These are phyloP conservation scores for Ancistrus triradiatus DNA, from an alignment of 2,113 vertebrate species.

Conservation along the genomic window DNA sequence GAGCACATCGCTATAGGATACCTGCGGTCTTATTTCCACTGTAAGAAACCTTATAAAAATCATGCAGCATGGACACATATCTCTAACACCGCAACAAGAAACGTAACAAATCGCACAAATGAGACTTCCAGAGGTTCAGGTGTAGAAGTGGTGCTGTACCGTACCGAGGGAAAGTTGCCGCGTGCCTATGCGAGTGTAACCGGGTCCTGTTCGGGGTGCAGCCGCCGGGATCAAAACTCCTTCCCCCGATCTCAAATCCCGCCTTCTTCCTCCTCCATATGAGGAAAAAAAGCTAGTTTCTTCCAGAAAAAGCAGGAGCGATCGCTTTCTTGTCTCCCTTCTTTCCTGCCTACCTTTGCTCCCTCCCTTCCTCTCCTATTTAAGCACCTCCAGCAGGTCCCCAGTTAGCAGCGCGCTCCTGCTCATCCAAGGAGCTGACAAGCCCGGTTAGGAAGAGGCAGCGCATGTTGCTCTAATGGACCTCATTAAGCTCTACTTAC, in stretches of 20 bases:
- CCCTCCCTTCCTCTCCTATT: slow-evolving; percentile 86
- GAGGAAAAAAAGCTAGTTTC: slow-evolving; percentile 18
- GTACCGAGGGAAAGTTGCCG: slow-evolving; percentile 42
- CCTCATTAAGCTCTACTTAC: slow-evolving; percentile 99
- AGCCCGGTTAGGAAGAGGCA: slow-evolving; percentile 96
- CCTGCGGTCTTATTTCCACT: too few species aligned
- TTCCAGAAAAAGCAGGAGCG: slow-evolving; percentile 16
- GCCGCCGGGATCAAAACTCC: slow-evolving; percentile 40
- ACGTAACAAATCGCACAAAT: too few species aligned
- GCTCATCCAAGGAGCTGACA: slow-evolving; percentile 99
- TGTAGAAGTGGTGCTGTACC: slow-evolving; percentile 2
- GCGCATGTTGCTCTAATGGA: slow-evolving; percentile 99
- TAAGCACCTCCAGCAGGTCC: slow-evolving; percentile 94
- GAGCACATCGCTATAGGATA: too few species aligned
- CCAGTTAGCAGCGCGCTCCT: slow-evolving; percentile 96
- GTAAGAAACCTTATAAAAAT: too few species aligned
- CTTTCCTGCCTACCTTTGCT: slow-evolving; percentile 55
- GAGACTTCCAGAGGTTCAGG: too few species aligned
- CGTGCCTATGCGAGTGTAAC: slow-evolving; percentile 34
- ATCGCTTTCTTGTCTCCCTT: slow-evolving; percentile 2
- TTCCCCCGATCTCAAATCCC: slow-evolving; percentile 32
- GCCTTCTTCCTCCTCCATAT: slow-evolving; percentile 26
- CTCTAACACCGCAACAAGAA: too few species aligned
- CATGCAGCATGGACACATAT: too few species aligned
- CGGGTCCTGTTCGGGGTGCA: slow-evolving; percentile 57